These are phyloP conservation scores for Euura saliciscinereae DNA, from an alignment of 1,140 invertebrate species.

Conservation along the genomic window DNA sequence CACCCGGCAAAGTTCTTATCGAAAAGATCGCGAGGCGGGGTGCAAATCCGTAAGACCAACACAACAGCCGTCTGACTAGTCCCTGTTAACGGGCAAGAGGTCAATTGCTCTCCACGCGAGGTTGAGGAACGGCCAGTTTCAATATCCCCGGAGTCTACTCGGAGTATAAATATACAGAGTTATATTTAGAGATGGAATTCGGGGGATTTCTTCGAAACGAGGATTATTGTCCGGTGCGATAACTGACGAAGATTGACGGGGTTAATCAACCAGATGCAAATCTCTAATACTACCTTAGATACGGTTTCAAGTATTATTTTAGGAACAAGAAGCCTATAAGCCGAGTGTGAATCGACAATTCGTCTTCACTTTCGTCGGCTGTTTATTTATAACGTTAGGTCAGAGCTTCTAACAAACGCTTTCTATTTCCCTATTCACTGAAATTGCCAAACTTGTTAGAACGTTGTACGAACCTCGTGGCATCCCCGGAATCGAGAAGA, in stretches of 20 bases:
- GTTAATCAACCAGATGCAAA: not conserved
- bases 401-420: not conserved
- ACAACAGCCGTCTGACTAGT: not conserved
- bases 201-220: not conserved
- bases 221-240: not conserved
- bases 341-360: not conserved
- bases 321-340: no score
- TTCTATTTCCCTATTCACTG: not conserved
- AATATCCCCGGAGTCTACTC: not conserved
- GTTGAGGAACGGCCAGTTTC: not conserved
- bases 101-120: not conserved
- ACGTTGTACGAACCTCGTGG: no score
- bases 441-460: not conserved
- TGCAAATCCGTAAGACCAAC: not conserved
- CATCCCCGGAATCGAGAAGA: no score
- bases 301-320: not conserved
- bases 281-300: not conserved
- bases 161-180: no score
- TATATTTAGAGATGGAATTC: not conserved
- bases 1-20: not conserved
- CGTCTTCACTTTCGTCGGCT: not conserved
- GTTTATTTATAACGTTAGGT: not conserved
- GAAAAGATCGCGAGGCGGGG: not conserved
- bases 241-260: not conserved
- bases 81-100: not conserved